Evolutionary conservation across 2,113 vertebrate genomes (phyloP).

Genomic region (Podocnemis expansa): DNA sequence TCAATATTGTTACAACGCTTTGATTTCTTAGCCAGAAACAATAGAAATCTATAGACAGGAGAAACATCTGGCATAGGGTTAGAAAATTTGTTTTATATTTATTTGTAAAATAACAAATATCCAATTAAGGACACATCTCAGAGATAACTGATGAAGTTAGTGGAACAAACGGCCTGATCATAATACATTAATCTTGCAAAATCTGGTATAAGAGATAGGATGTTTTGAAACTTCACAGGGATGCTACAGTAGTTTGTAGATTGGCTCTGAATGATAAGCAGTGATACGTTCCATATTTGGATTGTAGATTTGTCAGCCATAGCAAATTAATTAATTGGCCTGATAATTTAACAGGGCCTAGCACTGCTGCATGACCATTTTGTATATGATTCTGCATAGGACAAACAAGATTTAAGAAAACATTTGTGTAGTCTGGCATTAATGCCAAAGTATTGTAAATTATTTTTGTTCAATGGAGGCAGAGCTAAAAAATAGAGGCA

Average conservation of each 20-base stretch:
- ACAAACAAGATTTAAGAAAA: constrained; percentile 17
- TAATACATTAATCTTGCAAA: background rate
- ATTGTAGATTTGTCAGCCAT: constrained; percentile 13
- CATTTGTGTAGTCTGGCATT: constrained; percentile 8
- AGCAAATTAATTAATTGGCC: constrained; percentile 46
- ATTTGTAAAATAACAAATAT: background rate
- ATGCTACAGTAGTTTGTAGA: background rate
- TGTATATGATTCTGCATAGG: constrained; percentile 9
- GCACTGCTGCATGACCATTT: constrained; percentile 31
- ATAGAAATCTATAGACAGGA: background rate
- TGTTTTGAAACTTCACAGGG: background rate
- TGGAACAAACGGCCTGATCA: background rate
- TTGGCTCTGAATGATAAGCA: background rate
- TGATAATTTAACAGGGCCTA: constrained; percentile 33
- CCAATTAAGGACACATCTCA: background rate
- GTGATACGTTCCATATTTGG: background rate
- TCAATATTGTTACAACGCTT: background rate
- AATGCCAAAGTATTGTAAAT: background rate
- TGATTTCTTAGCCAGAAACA: background rate
- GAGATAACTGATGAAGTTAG: background rate
- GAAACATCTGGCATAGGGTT: background rate
- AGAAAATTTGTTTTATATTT: background rate
- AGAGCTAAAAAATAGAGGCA: constrained; percentile 44
- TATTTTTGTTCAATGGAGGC: background rate
- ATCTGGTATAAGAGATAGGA: background rate